Evolutionary conservation across 2,888 invertebrate genomes (phyloP).

Genomic region (Tupiocoris notatus): DNA sequence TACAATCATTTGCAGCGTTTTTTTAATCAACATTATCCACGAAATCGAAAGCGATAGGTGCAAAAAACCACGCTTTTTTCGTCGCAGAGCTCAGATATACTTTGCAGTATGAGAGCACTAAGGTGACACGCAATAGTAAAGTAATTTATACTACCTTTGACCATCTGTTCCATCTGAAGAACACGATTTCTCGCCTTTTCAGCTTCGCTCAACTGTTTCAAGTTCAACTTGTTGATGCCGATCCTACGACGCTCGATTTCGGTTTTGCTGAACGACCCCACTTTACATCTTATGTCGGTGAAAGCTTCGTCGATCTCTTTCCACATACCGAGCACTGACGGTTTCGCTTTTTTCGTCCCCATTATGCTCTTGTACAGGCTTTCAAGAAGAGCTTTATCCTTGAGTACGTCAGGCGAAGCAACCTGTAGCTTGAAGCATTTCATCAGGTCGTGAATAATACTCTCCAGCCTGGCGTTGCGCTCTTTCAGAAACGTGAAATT

Average conservation of each 20-base stretch:
- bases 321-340: slow-evolving; percentile 34
- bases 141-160: too few species aligned
- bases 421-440: slow-evolving; percentile 17
- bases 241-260: slow-evolving; percentile 32
- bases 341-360: not conserved
- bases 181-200: slow-evolving; percentile 28
- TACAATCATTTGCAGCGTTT: too few species aligned
- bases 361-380: slow-evolving; percentile 29
- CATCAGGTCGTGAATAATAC: slow-evolving; percentile 25
- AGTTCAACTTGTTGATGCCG: not conserved
- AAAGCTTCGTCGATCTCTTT: slow-evolving; percentile 34
- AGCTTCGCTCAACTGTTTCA: slow-evolving; percentile 19
- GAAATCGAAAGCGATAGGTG: too few species aligned
- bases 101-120: too few species aligned
- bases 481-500: slow-evolving; percentile 24
- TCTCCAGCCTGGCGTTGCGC: slow-evolving; percentile 5
- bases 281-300: slow-evolving; percentile 23
- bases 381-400: slow-evolving; percentile 21
- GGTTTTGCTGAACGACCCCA: slow-evolving; percentile 10
- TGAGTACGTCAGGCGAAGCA: slow-evolving; percentile 16
- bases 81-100: too few species aligned
- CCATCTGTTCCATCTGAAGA: slow-evolving; percentile 35
- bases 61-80: too few species aligned
- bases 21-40: too few species aligned
- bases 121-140: too few species aligned